Evolutionary conservation across 2,797 vertebrate genomes (phyloP).

Genomic region (Telmatherina bonti): DNA sequence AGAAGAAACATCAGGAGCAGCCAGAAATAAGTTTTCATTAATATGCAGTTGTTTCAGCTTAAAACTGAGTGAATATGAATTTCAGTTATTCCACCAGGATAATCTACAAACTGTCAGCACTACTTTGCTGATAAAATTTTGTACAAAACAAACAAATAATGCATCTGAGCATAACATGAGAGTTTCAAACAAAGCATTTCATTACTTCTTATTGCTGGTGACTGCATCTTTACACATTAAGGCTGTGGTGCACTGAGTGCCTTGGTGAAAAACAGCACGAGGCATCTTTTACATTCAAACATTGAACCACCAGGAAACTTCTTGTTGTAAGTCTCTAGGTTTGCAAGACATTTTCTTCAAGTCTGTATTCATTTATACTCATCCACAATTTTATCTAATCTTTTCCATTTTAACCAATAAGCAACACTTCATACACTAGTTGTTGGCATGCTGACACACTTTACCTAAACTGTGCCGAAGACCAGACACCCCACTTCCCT

Average conservation of each 20-base stretch:
- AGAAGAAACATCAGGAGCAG: neutral
- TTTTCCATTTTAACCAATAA: slow-evolving; percentile 12
- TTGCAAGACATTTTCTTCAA: too few species aligned
- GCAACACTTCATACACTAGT: slow-evolving; percentile 2
- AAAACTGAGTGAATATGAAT: neutral
- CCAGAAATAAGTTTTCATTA: neutral
- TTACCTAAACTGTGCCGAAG: slow-evolving; percentile 39
- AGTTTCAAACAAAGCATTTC: neutral
- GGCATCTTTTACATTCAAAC: neutral
- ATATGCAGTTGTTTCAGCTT: neutral
- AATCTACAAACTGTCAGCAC: neutral
- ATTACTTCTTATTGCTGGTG: neutral
- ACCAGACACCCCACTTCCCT: slow-evolving; percentile 44
- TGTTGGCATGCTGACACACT: slow-evolving; percentile 48
- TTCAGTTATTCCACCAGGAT: neutral
- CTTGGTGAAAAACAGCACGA: neutral
- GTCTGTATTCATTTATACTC: neutral
- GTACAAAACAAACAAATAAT: neutral
- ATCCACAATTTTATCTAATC: slow-evolving; percentile 15
- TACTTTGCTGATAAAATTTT: neutral
- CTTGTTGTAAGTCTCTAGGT: neutral
- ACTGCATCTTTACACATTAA: neutral
- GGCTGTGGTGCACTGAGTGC: neutral
- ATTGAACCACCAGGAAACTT: neutral
- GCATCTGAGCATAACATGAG: neutral